A percentile compares a stretch with the other conserved stretches of the same genome.
Evolutionary conservation across 2,888 invertebrate species (phyloP).

Genomic region (Parnassius mnemosyne): DNA sequence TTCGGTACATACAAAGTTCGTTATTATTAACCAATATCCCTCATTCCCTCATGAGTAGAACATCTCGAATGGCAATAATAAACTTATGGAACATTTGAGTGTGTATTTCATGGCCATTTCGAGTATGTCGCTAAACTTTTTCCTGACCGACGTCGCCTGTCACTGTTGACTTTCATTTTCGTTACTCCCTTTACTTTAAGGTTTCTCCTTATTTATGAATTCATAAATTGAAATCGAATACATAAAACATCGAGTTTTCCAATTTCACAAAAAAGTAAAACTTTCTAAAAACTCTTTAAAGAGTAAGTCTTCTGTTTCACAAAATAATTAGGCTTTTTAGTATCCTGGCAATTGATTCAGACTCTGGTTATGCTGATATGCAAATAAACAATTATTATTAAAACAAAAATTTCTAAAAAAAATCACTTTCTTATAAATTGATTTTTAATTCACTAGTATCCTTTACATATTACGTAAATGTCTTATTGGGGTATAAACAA

Average conservation of each 20-base stretch:
- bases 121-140: conserved; percentile 47
- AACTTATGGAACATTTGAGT: conserved; percentile 51
- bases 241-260: background rate
- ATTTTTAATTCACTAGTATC: no score
- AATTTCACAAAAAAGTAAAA: background rate
- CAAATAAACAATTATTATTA: no score
- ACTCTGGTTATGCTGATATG: no score
- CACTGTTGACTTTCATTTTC: conserved; percentile 41
- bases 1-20: conserved; percentile 13
- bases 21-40: conserved; percentile 25
- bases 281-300: no score
- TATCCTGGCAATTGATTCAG: no score
- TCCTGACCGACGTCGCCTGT: conserved; percentile 26
- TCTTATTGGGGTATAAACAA: no score
- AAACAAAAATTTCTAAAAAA: no score
- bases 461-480: no score
- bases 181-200: conserved; percentile 20
- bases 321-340: no score
- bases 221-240: conserved; percentile 5
- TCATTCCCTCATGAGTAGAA: conserved; percentile 22
- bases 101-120: conserved; percentile 49
- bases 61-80: conserved; percentile 47
- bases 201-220: conserved; percentile 22
- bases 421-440: no score
- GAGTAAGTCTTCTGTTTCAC: no score